phyloP scores from a whole-genome alignment of 1,140 invertebrate genomes.

The Zaprionus capensis region DNA sequence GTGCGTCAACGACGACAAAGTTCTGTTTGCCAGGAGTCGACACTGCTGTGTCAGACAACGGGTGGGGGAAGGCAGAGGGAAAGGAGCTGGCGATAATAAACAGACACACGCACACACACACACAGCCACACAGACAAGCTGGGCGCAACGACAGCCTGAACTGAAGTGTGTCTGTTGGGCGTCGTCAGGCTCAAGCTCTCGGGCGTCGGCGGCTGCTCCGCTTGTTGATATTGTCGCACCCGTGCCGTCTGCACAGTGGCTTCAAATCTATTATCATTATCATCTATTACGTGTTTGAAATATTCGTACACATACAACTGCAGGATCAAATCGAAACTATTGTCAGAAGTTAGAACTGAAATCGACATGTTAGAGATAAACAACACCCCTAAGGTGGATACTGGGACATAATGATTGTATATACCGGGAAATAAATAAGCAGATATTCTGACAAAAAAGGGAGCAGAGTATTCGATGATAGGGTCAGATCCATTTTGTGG shows the following conservation, averaged over 20 bases:
- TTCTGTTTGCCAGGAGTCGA: slow-evolving; percentile 43
- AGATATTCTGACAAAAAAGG: no score
- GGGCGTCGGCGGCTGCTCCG: slow-evolving; percentile 38
- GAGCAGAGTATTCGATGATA: no score
- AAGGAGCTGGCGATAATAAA: slow-evolving; percentile 73
- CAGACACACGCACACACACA: slow-evolving; percentile 61
- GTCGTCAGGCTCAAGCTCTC: slow-evolving; percentile 67
- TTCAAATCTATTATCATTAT: neutral
- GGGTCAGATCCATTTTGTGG: no score
- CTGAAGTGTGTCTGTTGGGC: slow-evolving; percentile 71
- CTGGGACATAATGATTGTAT: no score
- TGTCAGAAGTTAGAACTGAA: no score
- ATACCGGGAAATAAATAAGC: no score
- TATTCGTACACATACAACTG: no score
- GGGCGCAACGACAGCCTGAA: slow-evolving; percentile 64
- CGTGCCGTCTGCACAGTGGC: slow-evolving; percentile 57
- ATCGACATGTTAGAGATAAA: no score
- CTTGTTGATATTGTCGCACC: slow-evolving; percentile 79
- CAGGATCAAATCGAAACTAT: no score
- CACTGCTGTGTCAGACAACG: slow-evolving; percentile 8
- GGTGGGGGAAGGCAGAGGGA: slow-evolving; percentile 21
- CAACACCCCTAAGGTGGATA: no score
- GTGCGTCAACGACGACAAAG: slow-evolving; percentile 46
- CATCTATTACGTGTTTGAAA: neutral
- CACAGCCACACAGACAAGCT: slow-evolving; percentile 17